Conservation (phyloP, 2,113 vertebrate species). For the Pygathrix nemaeus region DNA sequence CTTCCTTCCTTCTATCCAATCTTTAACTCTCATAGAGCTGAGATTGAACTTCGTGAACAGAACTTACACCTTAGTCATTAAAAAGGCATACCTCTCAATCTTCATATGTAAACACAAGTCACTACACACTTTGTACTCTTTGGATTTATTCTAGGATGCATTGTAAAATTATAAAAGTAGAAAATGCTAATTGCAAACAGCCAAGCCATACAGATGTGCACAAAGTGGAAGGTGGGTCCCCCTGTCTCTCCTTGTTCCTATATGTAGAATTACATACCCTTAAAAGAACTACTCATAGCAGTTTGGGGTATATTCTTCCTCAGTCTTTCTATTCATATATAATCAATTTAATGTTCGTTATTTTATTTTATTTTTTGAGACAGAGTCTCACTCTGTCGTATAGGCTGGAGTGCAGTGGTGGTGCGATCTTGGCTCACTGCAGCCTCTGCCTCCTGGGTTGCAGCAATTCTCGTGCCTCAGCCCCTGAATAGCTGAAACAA, state of each 20-base stretch:
- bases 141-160: neutral
- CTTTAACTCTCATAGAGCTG: neutral
- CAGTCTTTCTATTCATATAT: neutral
- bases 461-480: no score
- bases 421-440: no score
- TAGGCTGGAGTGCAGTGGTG: no score
- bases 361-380: no score
- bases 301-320: neutral
- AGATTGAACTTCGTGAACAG: neutral
- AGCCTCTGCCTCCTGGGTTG: no score
- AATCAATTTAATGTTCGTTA: neutral
- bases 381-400: rapidly evolving
- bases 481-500: no score
- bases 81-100: neutral
- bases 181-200: neutral
- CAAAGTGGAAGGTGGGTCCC: neutral
- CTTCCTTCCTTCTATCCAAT: neutral
- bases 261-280: neutral
- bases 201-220: neutral
- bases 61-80: neutral
- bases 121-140: neutral
- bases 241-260: neutral
- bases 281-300: neutral
- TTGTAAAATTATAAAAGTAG: neutral
- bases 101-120: neutral